Percentiles rank a stretch among this genome's conserved stretches.
phyloP scores from a whole-genome alignment of 2,888 invertebrate genomes.

The Brachyptera risi region DNA sequence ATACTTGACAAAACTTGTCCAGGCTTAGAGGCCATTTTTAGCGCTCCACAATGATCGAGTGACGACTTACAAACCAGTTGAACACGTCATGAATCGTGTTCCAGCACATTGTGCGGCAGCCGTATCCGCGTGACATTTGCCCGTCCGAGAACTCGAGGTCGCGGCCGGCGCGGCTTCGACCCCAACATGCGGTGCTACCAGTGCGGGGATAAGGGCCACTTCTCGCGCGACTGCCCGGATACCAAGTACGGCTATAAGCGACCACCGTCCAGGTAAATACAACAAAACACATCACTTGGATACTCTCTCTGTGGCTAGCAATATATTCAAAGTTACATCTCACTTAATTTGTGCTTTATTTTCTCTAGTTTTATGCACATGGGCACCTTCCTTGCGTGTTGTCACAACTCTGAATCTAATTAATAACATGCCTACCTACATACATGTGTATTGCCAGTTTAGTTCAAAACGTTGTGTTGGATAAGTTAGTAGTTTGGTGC shows the following conservation, averaged over 20 bases:
- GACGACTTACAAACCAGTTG: too few species aligned
- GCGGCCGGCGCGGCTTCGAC: constrained; percentile 50
- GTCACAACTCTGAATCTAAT: too few species aligned
- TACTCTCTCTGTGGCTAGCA: too few species aligned
- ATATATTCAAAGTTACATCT: too few species aligned
- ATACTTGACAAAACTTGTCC: too few species aligned
- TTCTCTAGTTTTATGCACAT: too few species aligned
- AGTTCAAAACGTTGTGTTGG: too few species aligned
- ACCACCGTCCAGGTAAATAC: constrained; percentile 35
- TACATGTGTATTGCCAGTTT: too few species aligned
- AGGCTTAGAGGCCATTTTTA: constrained; percentile 5
- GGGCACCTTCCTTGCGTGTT: too few species aligned
- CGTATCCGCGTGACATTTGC: constrained; percentile 53
- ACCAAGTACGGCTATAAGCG: constrained; percentile 38
- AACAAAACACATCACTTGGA: background rate
- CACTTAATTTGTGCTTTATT: too few species aligned
- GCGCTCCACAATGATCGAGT: constrained; percentile 2
- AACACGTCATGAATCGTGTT: background rate
- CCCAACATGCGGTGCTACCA: constrained; percentile 55
- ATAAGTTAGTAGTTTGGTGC: too few species aligned
- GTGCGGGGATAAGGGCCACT: constrained; percentile 55
- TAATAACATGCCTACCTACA: too few species aligned
- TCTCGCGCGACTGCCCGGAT: constrained; percentile 54
- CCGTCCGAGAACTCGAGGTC: constrained; percentile 49
- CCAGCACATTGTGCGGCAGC: constrained; percentile 50